phyloP scores from a whole-genome alignment of 1,140 invertebrate genomes.

The Leptinotarsa texana region DNA sequence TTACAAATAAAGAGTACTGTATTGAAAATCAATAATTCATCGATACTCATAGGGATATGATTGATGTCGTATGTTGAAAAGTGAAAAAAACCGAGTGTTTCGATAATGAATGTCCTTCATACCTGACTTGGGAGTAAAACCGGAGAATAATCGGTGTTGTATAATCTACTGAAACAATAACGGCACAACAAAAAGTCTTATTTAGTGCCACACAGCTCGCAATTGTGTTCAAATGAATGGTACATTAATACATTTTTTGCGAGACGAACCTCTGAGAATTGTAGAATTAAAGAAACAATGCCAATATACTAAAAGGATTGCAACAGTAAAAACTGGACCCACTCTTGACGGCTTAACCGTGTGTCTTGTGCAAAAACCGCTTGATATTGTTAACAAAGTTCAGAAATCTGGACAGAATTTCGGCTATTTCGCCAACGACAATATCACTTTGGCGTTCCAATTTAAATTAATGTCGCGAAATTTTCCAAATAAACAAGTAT shows the following conservation, averaged over 20 bases:
- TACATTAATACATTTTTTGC: slow-evolving; percentile 46
- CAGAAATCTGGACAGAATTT: slow-evolving; percentile 25
- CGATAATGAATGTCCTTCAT: neutral
- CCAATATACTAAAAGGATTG: slow-evolving; percentile 39
- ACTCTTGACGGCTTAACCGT: slow-evolving; percentile 33
- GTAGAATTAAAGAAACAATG: slow-evolving; percentile 44
- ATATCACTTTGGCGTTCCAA: neutral
- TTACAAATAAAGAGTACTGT: too few species aligned
- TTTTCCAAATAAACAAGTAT: too few species aligned
- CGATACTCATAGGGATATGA: too few species aligned
- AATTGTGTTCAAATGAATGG: slow-evolving; percentile 48
- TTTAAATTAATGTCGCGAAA: too few species aligned
- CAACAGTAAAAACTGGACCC: slow-evolving; percentile 38
- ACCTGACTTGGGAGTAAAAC: slow-evolving; percentile 16
- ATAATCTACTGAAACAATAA: slow-evolving; percentile 33
- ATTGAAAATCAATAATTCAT: too few species aligned
- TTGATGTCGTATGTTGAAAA: neutral
- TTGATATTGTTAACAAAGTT: slow-evolving; percentile 25
- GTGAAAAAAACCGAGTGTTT: neutral
- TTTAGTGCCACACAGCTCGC: slow-evolving; percentile 42
- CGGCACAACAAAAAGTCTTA: slow-evolving; percentile 34
- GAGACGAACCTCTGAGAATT: slow-evolving; percentile 38
- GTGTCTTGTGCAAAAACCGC: slow-evolving; percentile 22
- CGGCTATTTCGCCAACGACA: slow-evolving; percentile 8
- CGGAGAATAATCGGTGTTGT: slow-evolving; percentile 23